Base-by-base conservation (phyloP, 2,113 vertebrate genomes). In the Chionis minor region DNA sequence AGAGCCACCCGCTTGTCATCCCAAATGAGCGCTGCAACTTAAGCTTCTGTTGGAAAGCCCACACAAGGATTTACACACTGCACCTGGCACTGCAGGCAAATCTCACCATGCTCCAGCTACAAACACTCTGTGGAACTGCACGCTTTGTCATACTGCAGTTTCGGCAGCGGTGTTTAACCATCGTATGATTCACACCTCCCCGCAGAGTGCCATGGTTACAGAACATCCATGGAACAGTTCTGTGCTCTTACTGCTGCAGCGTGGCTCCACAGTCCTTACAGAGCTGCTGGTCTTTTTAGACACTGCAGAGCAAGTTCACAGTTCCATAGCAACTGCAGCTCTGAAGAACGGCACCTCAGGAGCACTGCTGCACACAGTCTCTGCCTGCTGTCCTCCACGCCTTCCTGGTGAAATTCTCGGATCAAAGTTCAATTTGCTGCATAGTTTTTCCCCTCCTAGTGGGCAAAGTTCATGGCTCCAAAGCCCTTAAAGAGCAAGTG, bases 191-290 rank as follows among this genome's bases (percentile, higher is more conserved):
- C 91, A 92, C 51, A 66, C 23, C n/a, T 85, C 77, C 30, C 92
- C 54, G 80, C 95, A 93, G 86, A 95, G 71, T 62, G 75, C 82
- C 88, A 90, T 86, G 92, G 94, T 96, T 86, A 97, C 94, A 4
- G 38, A 59, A 26, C 20, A 23, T 42, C 44, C 33, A 18, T 30
- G 30, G 44, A 59, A 15, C 44, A 3, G 33, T 22, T 58, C 35
- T 23, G 3, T 28, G 38, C 45, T 47, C 28, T 8, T 12, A 7
- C 24, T 52, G 47, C 38, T 70, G 84, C 80, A 27, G 0, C 6
- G 40, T 49, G 58, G 67, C 85, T 92, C 33, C 45, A 9, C 38
- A 33, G 45, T 22, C 56, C 28, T 74, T 9, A 22, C 6, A 28
- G 44, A 71, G 47, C 52, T 75, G 78, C 24, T 59, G 17, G 28